These are phyloP conservation scores for Drosophila ficusphila DNA, from an alignment of 1,140 invertebrate species.

Conservation along the genomic window DNA sequence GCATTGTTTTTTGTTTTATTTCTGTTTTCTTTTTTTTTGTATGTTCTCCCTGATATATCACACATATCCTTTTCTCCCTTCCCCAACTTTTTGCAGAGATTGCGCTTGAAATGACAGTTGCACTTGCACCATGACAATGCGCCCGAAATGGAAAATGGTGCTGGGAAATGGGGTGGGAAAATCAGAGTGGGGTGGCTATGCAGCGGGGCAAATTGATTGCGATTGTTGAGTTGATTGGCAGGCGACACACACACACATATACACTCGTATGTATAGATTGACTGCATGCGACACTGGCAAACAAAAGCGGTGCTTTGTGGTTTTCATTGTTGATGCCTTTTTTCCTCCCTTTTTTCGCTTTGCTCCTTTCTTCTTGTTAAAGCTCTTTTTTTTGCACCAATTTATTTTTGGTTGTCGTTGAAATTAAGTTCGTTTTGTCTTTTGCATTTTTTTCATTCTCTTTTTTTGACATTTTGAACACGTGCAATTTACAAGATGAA, in stretches of 20 bases:
- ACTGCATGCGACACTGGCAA: constrained; percentile 71
- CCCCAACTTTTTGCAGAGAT: constrained; percentile 34
- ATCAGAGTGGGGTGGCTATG: constrained; percentile 11
- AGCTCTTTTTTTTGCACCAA: constrained; percentile 31
- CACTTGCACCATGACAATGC: constrained; percentile 65
- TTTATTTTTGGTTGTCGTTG: constrained; percentile 52
- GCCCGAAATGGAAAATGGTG: constrained; percentile 28
- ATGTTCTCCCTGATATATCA: constrained; percentile 52
- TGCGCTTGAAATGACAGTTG: constrained; percentile 66
- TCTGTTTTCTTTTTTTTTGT: constrained; percentile 35
- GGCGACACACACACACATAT: constrained; percentile 55
- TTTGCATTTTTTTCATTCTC: constrained; percentile 11
- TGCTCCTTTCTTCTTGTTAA: constrained; percentile 18
- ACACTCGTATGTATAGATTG: constrained; percentile 34
- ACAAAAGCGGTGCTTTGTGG: constrained; percentile 74
- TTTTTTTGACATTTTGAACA: constrained; percentile 17
- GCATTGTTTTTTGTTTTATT: constrained; percentile 27
- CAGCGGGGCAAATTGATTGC: constrained; percentile 75
- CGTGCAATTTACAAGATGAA: constrained; percentile 40
- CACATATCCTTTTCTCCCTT: background rate
- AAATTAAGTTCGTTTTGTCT: constrained; percentile 61
- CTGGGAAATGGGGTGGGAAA: constrained; percentile 12
- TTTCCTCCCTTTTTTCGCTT: constrained; percentile 4
- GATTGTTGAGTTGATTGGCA: constrained; percentile 83
- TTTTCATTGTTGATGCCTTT: constrained; percentile 62